Evolutionary conservation across 2,797 vertebrate genomes (phyloP), one percentile per base, ranked within the genome.

Genomic region (Parauchenoglanis punctatus): DNA sequence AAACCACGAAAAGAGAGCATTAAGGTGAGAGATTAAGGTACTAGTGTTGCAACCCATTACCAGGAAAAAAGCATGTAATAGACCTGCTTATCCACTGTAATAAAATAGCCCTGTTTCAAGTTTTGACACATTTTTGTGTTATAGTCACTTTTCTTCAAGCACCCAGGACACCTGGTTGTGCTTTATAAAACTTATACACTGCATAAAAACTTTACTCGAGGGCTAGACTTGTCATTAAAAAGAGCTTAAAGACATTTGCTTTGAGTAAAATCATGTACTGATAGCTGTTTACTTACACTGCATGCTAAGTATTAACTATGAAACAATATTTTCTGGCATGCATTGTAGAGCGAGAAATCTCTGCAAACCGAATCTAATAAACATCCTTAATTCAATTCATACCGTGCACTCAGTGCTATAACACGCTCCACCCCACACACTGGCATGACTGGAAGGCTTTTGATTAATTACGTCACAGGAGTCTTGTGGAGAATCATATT

Each of bases 401-500:
- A 11, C n/a, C 63, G 40, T 83, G 61, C 80, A 67, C 35, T 88
- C 65, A 59, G 65, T 63, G 83, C 87, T 77, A 44, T 25, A 73
- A 31, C 65, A 58, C 83, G 84, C 87, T 78, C 72, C 84, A 78
- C 80, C 70, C 84, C 13, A 59, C 61, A 59, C 40, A 31, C 81
- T 61, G 80, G 84, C 80, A 86, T 83, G 61, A 86, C 87, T 88
- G 72, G 85, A 83, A 88, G 85, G 61, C 52, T 86, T 86, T 84
- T 88, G 85, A 88, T 88, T 88, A 88, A 86, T 77, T 83, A 86
- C 63, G 73, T 88, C 84, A 88, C 61, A 83, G 87, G 73, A 86
- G 85, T 78, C 87, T 86, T 86, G 72, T 72, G 72, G 52, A 86
- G 84, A 49, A 23, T 86, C 44, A 20, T 86, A 86, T 86, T 83